phyloP scores from a whole-genome alignment of 2,113 vertebrate genomes.

The Eidolon helvum region DNA sequence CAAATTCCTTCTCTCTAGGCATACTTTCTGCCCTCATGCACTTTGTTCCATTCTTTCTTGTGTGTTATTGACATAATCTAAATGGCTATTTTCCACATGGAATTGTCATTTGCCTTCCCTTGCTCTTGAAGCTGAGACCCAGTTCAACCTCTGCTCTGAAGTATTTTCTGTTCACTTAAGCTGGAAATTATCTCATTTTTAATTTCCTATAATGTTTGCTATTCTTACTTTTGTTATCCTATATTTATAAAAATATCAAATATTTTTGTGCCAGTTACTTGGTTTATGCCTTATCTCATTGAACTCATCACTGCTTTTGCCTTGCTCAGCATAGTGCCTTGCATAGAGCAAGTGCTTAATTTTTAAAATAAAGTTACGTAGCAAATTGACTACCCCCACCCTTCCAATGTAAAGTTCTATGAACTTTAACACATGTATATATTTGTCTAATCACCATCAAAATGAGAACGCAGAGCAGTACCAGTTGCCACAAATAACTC shows the following conservation, averaged over 20 bases:
- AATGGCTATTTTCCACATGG: neutral
- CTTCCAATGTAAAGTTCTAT: neutral
- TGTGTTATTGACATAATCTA: neutral
- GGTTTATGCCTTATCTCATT: neutral
- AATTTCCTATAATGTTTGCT: neutral
- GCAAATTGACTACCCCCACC: neutral
- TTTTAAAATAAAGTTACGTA: neutral
- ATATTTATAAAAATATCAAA: neutral
- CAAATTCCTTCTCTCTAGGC: neutral
- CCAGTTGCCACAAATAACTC: neutral
- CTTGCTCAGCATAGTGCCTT: neutral
- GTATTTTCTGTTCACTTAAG: slow-evolving; percentile 14
- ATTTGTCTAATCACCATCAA: neutral
- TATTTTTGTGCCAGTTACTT: neutral
- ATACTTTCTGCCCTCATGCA: neutral
- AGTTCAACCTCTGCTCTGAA: neutral
- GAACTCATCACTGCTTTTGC: neutral
- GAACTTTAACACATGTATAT: neutral
- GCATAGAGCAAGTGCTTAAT: neutral
- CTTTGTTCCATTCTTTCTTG: neutral
- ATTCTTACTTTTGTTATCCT: neutral
- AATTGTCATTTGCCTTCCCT: neutral
- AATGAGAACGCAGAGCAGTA: neutral
- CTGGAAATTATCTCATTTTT: neutral
- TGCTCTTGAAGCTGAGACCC: neutral